phyloP scores from a whole-genome alignment of 2,113 vertebrate genomes.

The Fulica atra region DNA sequence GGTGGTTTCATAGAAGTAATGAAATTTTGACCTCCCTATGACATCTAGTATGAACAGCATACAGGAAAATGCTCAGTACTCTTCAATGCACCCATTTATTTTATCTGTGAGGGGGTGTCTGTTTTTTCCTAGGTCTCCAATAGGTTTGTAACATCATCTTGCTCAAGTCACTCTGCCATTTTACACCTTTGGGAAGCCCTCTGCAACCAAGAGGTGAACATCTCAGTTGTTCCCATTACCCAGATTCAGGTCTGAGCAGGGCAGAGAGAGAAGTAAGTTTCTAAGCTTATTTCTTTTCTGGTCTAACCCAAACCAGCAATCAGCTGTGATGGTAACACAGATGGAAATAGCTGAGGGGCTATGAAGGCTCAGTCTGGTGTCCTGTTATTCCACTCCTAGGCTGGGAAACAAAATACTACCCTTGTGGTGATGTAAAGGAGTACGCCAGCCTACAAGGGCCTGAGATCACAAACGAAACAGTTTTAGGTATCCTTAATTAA shows the following conservation, averaged over 20 bases:
- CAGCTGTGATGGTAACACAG: not conserved
- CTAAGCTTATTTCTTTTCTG: not conserved
- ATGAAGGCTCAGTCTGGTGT: not conserved
- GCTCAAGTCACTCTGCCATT: not conserved
- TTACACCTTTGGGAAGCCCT: not conserved
- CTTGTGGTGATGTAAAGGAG: not conserved
- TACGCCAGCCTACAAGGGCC: not conserved
- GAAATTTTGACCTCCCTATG: not conserved
- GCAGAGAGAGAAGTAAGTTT: not conserved
- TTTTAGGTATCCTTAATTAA: not conserved
- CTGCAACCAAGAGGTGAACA: not conserved
- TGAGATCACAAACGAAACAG: not conserved
- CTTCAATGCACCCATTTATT: not conserved
- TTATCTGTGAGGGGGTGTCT: not conserved
- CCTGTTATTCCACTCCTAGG: not conserved
- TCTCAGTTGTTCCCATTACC: not conserved
- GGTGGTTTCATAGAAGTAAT: not conserved
- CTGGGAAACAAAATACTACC: not conserved
- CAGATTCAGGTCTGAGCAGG: not conserved
- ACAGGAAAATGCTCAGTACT: not conserved
- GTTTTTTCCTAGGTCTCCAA: not conserved
- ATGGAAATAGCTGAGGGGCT: not conserved
- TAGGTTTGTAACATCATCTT: not conserved
- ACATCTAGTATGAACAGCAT: not conserved
- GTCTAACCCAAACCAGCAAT: not conserved